Conservation (phyloP, 2,113 vertebrate genomes). For the Psammodynastes pulverulentus region DNA sequence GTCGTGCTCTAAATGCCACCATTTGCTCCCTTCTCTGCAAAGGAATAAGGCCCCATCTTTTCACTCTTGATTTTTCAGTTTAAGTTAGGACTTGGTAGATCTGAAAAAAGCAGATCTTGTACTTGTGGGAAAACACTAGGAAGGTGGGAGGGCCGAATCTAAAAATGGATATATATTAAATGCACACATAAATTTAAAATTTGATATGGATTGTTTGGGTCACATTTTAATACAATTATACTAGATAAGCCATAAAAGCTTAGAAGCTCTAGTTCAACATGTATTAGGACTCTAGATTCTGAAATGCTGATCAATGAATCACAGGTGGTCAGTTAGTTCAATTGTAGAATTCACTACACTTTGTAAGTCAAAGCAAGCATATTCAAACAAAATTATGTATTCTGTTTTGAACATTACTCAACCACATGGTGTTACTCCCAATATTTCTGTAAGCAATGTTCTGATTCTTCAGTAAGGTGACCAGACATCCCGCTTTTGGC, state of each 20-base stretch:
- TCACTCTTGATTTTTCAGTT: background rate
- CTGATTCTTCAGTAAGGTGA: background rate
- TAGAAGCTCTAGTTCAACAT: background rate
- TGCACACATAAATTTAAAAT: background rate
- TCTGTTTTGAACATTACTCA: background rate
- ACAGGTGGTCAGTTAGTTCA: background rate
- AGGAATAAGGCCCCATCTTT: background rate
- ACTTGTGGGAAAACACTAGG: background rate
- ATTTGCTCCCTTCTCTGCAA: background rate
- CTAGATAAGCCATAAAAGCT: background rate
- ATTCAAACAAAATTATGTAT: background rate
- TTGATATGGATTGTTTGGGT: background rate
- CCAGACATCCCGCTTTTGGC: too few relatives aligned
- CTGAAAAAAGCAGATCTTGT: background rate
- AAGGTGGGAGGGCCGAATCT: background rate
- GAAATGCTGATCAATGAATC: background rate
- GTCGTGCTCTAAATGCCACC: too few relatives aligned
- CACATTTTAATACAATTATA: background rate
- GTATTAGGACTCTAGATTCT: background rate
- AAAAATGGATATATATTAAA: background rate
- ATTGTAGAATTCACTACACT: background rate
- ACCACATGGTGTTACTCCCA: background rate
- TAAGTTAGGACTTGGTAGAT: background rate
- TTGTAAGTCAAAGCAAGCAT: background rate
- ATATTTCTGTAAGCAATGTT: background rate